Evolutionary conservation across 2,888 invertebrate species (phyloP).

Genomic region (Alitta virens): DNA sequence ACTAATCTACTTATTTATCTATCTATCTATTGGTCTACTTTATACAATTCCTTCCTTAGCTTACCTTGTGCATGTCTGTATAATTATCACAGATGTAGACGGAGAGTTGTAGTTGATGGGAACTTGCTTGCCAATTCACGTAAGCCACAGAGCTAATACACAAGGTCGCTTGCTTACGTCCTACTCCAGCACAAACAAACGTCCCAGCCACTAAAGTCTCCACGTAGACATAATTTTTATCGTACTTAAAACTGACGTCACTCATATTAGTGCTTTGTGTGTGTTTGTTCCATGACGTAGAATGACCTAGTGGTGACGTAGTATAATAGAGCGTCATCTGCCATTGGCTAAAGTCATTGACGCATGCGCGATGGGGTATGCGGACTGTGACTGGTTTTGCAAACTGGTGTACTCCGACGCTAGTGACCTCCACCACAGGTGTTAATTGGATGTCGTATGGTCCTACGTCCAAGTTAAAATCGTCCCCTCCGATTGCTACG

Average conservation of each 20-base stretch:
- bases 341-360: not conserved
- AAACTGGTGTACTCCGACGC: not conserved
- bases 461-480: not conserved
- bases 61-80: not conserved
- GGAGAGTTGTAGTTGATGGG: not conserved
- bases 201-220: not conserved
- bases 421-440: not conserved
- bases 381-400: not conserved
- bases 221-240: not conserved
- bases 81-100: conserved; percentile 1
- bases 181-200: not conserved
- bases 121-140: not conserved
- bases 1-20: no score
- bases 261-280: no score
- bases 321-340: not conserved
- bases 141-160: not conserved
- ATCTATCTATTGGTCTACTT: no score
- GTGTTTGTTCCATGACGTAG: not conserved
- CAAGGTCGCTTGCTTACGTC: not conserved
- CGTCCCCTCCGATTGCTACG: not conserved
- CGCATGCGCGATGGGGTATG: not conserved
- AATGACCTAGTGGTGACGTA: not conserved
- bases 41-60: not conserved
- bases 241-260: not conserved
- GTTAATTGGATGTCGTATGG: not conserved